Evolutionary conservation across 2,113 vertebrate species (phyloP), one percentile per base, ranked within the genome.

Genomic region (Zosterops borbonicus): DNA sequence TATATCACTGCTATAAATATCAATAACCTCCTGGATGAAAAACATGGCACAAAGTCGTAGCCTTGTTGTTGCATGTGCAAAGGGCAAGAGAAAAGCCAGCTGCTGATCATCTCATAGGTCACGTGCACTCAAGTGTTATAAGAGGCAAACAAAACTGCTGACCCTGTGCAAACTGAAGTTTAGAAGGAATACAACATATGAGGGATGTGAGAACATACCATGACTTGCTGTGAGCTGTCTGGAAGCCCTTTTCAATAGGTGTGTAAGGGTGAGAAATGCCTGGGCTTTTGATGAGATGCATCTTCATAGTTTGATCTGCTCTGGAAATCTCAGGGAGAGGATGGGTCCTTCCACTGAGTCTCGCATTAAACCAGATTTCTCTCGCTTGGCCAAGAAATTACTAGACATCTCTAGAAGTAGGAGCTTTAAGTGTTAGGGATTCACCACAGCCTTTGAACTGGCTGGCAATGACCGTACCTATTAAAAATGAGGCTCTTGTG

Each of bases 1-100:
- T 94, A 12, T 87, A 92, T 95, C 59, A 77, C 78, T 70, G 70
- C 87, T 70, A 90, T 88, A 91, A 94, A 86, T 83, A 96, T 86
- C 93, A 88, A 83, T 83, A 92, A 77, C 71, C 52, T 94, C 55
- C 68, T 76, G 44, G 39, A 62, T 86, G 63, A 74, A 67, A 83
- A 90, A 60, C 13, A 2, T n/a, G 64, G 44, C 62, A 83, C 78
- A 44, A 73, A 91, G 60, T 79, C 0, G 0, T 64, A 60, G 53
- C 41, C 39, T 73, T 44, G 24, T 19, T 92, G 52, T 41, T 79
- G n/a, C 2, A 0, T 11, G 73, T 73, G 81, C 84, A 95, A 83
- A 92, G 86, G 69, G 73, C 69, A 87, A 47, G 89, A 87, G 68
- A 53, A 90, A 12, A 56, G 49, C 24, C 73, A 78, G 56, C 56